These are phyloP conservation scores for Anthopleura xanthogrammica DNA, from an alignment of 92 coral and sea anemone species.

Conservation along the genomic window DNA sequence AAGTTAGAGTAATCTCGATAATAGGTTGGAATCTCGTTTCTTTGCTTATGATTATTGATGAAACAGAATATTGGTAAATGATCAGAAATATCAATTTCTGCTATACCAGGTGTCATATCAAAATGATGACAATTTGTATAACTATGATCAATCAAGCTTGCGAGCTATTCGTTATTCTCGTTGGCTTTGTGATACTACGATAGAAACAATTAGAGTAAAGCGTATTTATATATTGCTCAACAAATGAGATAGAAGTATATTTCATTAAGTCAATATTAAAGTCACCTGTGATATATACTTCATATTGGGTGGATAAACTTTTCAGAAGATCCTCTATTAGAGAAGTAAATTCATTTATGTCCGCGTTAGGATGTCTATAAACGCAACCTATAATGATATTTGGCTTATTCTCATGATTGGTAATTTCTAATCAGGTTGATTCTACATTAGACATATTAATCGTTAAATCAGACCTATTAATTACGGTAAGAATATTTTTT, in stretches of 20 bases:
- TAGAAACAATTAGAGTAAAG: neutral
- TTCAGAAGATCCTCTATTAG: neutral
- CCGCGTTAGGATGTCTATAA: neutral
- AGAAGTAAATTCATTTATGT: neutral
- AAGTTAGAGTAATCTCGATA: constrained; percentile 21
- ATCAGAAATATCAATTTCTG: constrained; percentile 24
- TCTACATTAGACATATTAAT: constrained; percentile 43
- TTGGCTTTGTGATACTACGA: constrained; percentile 21
- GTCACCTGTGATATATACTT: neutral
- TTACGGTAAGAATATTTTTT: constrained; percentile 23
- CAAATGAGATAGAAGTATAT: neutral
- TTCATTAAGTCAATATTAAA: neutral
- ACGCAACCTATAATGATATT: neutral
- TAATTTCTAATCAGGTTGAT: constrained; percentile 30
- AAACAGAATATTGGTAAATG: constrained; percentile 33
- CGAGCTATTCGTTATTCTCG: neutral
- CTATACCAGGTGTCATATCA: constrained; percentile 23
- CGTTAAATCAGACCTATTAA: constrained; percentile 44
- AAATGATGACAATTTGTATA: constrained; percentile 16
- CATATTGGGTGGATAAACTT: neutral
- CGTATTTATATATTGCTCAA: neutral
- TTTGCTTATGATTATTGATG: neutral
- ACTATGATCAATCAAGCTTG: constrained; percentile 8
- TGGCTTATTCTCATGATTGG: neutral
- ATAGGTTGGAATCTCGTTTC: neutral